Conservation (phyloP, 2,888 invertebrate species). For the Heliconius hortense region DNA sequence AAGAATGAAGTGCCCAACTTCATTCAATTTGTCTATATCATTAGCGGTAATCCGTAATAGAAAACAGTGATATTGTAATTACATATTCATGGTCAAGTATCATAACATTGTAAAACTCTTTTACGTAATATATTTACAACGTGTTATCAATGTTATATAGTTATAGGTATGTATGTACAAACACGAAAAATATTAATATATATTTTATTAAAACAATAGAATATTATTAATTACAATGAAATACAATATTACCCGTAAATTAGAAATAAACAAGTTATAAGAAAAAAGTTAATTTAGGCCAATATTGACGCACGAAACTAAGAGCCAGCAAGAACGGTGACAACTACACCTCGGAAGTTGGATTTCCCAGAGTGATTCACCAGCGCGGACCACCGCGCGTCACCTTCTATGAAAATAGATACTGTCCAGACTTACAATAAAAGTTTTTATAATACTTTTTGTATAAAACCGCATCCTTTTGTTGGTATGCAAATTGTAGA, state of each 20-base stretch:
- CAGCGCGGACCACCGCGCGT: conserved; percentile 11
- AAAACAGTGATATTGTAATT: too few relatives aligned
- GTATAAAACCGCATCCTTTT: conserved; percentile 15
- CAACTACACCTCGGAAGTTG: conserved; percentile 40
- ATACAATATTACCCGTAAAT: neutral
- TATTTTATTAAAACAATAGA: neutral
- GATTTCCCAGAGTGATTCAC: conserved; percentile 43
- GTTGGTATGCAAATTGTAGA: conserved; percentile 12
- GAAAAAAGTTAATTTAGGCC: conserved; percentile 51
- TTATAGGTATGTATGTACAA: neutral
- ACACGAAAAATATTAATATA: neutral
- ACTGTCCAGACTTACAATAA: neutral
- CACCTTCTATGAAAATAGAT: conserved; percentile 38
- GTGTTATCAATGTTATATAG: neutral
- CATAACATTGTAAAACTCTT: neutral
- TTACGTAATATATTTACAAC: neutral
- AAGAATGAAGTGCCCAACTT: too few relatives aligned
- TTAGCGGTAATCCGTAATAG: too few relatives aligned
- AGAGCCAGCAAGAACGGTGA: conserved; percentile 41
- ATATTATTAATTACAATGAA: conserved; percentile 1
- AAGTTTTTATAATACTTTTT: conserved; percentile 3
- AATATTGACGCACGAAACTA: conserved; percentile 56
- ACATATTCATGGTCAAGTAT: neutral
- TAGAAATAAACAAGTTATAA: conserved; percentile 1
- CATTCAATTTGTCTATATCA: too few relatives aligned